A percentile compares a stretch with the other conserved stretches of the same genome.
Evolutionary conservation across 2,113 vertebrate species (phyloP).

Genomic region (Saguinus imperator): DNA sequence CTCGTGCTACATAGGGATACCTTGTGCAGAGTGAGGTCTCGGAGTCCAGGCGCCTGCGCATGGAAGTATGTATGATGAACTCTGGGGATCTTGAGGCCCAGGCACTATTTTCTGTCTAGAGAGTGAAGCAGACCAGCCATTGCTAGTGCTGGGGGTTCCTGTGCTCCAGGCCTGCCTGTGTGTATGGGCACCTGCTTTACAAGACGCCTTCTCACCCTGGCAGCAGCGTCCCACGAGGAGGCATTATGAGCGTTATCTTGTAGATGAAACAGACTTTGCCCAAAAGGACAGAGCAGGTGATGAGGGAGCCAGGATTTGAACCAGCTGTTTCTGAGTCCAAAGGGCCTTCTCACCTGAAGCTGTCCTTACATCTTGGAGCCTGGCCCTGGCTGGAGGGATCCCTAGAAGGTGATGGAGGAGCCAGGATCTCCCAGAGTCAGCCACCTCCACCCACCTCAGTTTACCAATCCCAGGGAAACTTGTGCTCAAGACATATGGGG

Average conservation of each 20-base stretch:
- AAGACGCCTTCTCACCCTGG: not conserved
- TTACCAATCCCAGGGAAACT: not conserved
- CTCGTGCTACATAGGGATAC: fast-evolving
- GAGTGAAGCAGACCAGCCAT: not conserved
- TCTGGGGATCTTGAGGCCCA: not conserved
- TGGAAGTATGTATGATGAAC: not conserved
- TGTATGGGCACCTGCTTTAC: too few relatives aligned
- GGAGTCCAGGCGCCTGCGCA: not conserved
- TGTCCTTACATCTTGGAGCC: not conserved
- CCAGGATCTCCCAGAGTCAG: not conserved
- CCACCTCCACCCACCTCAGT: not conserved
- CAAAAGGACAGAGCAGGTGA: not conserved
- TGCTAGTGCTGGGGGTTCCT: not conserved
- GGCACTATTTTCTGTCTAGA: not conserved
- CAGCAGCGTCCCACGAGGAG: not conserved
- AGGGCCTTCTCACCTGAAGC: not conserved
- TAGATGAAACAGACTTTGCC: not conserved
- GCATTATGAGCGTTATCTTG: too few relatives aligned
- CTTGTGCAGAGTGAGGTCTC: not conserved
- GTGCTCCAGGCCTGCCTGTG: too few relatives aligned
- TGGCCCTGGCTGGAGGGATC: not conserved
- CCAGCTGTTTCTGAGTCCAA: not conserved
- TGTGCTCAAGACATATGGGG: not conserved
- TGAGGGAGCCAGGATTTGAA: not conserved
- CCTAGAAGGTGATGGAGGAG: not conserved